These are phyloP conservation scores for Chloroclystis v-ata DNA, from an alignment of 2,888 invertebrate genomes.

Conservation along the genomic window DNA sequence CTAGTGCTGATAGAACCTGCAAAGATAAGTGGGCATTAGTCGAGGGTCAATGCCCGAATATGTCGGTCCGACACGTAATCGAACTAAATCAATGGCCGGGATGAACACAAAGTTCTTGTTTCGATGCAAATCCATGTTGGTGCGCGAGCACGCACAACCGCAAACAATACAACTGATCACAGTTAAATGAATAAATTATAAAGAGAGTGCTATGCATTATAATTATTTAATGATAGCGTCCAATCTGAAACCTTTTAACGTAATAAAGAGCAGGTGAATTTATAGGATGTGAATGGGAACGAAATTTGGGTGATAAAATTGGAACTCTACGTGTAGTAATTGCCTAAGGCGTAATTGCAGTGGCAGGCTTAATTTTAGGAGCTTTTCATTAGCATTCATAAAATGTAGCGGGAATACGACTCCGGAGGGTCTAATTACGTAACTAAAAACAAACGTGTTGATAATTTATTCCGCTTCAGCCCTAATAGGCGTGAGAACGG, in stretches of 20 bases:
- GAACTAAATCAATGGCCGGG: slow-evolving; percentile 34
- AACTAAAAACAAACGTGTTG: slow-evolving; percentile 37
- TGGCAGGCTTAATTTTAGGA: slow-evolving; percentile 33
- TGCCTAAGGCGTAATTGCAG: slow-evolving; percentile 30
- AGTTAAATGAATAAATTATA: slow-evolving; percentile 60
- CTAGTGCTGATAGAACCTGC: slow-evolving; percentile 97
- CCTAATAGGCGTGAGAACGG: slow-evolving; percentile 27
- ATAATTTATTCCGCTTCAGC: slow-evolving; percentile 36
- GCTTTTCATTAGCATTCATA: slow-evolving; percentile 36
- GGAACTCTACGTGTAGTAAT: slow-evolving; percentile 24
- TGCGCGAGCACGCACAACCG: slow-evolving; percentile 40
- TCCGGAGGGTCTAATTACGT: slow-evolving; percentile 36
- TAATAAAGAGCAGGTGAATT: slow-evolving; percentile 34
- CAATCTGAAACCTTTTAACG: slow-evolving; percentile 37
- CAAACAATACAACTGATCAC: slow-evolving; percentile 57
- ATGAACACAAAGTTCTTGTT: slow-evolving; percentile 36
- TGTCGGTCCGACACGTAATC: slow-evolving; percentile 34
- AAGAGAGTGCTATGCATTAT: slow-evolving; percentile 41
- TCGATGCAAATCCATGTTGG: slow-evolving; percentile 49
- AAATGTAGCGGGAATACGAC: slow-evolving; percentile 18
- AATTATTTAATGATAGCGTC: slow-evolving; percentile 50
- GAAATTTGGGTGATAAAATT: slow-evolving; percentile 29
- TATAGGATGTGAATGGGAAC: slow-evolving; percentile 23
- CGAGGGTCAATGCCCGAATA: slow-evolving; percentile 13
- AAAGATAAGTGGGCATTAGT: slow-evolving; percentile 49